Percentiles rank a stretch among this genome's conserved stretches.
These are phyloP conservation scores for Drosophila nr. perissopoda DNA, from an alignment of 2,888 invertebrate species.

Conservation along the genomic window DNA sequence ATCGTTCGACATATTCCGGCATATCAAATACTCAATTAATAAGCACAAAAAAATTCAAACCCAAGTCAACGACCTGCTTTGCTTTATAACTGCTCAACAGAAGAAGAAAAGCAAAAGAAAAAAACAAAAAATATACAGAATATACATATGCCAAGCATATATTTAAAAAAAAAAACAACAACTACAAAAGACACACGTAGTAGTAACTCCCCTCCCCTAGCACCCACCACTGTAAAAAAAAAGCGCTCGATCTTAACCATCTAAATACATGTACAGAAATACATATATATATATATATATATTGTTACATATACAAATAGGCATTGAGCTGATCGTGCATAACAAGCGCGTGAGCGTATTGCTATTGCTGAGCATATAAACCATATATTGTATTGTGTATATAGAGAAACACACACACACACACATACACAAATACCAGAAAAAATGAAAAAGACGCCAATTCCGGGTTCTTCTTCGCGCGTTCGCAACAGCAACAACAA, in stretches of 20 bases:
- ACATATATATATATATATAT: not conserved
- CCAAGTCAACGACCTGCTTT: slow-evolving; percentile 82
- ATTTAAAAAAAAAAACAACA: slow-evolving; percentile 56
- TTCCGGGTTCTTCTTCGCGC: slow-evolving; percentile 78
- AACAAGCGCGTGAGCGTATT: slow-evolving; percentile 75
- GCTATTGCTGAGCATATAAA: slow-evolving; percentile 46
- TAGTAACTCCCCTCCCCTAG: slow-evolving; percentile 24
- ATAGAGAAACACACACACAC: slow-evolving; percentile 3
- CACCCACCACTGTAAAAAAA: not conserved
- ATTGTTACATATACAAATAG: slow-evolving; percentile 26
- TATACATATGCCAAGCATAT: slow-evolving; percentile 48
- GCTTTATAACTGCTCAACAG: slow-evolving; percentile 76
- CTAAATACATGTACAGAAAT: not conserved
- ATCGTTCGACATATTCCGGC: slow-evolving; percentile 59
- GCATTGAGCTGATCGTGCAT: slow-evolving; percentile 73
- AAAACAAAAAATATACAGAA: slow-evolving; percentile 10
- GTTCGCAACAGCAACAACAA: slow-evolving; percentile 52
- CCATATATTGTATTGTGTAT: slow-evolving; percentile 21
- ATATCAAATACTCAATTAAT: slow-evolving; percentile 84
- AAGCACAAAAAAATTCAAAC: slow-evolving; percentile 74
- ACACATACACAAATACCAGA: slow-evolving; percentile 10
- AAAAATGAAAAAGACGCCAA: slow-evolving; percentile 58
- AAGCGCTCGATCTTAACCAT: slow-evolving; percentile 7
- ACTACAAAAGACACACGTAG: slow-evolving; percentile 55
- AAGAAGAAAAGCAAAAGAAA: slow-evolving; percentile 34